phyloP scores from a whole-genome alignment of 2,113 vertebrate species.

The Sinocyclocheilus grahami region DNA sequence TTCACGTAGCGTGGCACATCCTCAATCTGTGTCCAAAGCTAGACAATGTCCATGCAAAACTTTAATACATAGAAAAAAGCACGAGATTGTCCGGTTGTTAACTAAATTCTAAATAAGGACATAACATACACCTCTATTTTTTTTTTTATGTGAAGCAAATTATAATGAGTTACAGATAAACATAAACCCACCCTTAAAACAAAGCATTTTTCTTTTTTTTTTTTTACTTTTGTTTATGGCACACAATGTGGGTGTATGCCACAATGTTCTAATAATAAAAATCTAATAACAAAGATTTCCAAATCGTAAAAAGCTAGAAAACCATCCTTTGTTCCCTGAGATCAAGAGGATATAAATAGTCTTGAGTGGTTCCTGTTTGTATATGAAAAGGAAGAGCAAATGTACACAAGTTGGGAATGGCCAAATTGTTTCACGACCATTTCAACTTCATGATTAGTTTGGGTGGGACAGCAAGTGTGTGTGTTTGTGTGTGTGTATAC shows the following conservation, averaged over 20 bases:
- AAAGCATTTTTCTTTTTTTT: too few species aligned
- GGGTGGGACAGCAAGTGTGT: not conserved
- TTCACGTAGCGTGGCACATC: not conserved
- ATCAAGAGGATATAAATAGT: not conserved
- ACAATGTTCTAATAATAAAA: not conserved
- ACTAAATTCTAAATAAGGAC: not conserved
- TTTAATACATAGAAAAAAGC: not conserved
- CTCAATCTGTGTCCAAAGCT: not conserved
- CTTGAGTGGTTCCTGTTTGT: slow-evolving; percentile 26
- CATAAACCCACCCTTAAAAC: too few species aligned
- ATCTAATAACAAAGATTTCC: not conserved
- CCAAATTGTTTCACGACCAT: not conserved
- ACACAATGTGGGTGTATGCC: not conserved
- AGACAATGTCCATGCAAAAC: not conserved
- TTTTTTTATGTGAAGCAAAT: not conserved
- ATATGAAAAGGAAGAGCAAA: slow-evolving; percentile 1
- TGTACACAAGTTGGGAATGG: not conserved
- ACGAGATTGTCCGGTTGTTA: not conserved
- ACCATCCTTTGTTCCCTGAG: not conserved
- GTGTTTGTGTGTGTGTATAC: slow-evolving; percentile 61
- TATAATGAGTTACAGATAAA: not conserved
- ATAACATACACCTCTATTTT: not conserved
- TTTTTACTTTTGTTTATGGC: too few species aligned
- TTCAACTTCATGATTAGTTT: not conserved
- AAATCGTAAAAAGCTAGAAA: not conserved